phyloP scores from a whole-genome alignment of 2,888 invertebrate genomes.

The Marronus borbonicus region DNA sequence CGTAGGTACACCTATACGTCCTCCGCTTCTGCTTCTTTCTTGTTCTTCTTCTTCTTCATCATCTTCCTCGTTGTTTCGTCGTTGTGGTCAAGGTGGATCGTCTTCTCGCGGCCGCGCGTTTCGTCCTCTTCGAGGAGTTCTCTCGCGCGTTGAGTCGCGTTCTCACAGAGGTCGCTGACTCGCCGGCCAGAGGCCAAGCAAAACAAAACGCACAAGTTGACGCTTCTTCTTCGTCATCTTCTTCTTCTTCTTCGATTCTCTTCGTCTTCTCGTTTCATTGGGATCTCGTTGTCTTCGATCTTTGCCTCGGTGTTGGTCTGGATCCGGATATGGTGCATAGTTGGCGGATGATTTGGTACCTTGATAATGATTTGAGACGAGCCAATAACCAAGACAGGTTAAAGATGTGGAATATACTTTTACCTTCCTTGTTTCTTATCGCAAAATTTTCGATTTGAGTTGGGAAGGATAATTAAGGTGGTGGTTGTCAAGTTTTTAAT shows the following conservation, averaged over 20 bases:
- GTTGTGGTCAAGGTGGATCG: slow-evolving; percentile 50
- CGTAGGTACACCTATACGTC: slow-evolving; percentile 61
- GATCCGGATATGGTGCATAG: no score
- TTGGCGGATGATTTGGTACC: no score
- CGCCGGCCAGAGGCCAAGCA: slow-evolving; percentile 69
- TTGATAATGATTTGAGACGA: no score
- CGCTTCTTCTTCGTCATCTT: slow-evolving; percentile 61
- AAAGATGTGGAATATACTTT: no score
- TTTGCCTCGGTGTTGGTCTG: no score
- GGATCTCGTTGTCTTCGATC: neutral
- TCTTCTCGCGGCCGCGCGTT: slow-evolving; percentile 55
- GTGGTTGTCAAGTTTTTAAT: no score
- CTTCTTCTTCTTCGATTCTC: slow-evolving; percentile 1
- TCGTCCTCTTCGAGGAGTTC: slow-evolving; percentile 37
- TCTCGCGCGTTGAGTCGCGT: slow-evolving; percentile 62
- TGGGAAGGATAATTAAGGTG: no score
- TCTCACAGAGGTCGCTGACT: slow-evolving; percentile 71
- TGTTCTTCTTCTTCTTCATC: slow-evolving; percentile 9
- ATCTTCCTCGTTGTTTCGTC: slow-evolving; percentile 52
- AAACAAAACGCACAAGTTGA: slow-evolving; percentile 68
- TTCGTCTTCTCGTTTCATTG: slow-evolving; percentile 3
- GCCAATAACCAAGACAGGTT: no score
- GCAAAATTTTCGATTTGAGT: no score
- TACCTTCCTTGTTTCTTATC: no score
- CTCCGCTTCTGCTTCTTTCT: slow-evolving; percentile 57